phyloP scores from a whole-genome alignment of 2,797 vertebrate species.

The Pangasius mekongensis region DNA sequence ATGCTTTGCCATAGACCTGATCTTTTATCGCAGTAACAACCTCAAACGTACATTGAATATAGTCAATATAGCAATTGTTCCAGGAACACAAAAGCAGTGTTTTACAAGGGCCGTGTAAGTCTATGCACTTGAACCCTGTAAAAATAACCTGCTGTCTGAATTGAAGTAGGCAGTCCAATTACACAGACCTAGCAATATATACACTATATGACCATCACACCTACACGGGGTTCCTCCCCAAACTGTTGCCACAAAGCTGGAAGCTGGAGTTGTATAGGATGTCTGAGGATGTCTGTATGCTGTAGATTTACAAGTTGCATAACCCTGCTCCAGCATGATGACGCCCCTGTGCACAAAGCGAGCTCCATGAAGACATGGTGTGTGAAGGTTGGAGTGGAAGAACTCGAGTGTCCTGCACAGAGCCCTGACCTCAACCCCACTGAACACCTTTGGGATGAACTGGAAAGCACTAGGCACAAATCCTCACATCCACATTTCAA shows the following conservation, averaged over 20 bases:
- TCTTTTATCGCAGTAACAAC: not conserved
- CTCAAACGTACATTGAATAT: not conserved
- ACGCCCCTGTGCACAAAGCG: too few species aligned
- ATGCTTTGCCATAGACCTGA: not conserved
- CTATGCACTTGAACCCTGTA: not conserved
- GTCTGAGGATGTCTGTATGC: not conserved
- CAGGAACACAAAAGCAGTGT: too few species aligned
- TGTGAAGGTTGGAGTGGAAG: too few species aligned
- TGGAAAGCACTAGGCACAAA: not conserved
- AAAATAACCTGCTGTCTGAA: not conserved
- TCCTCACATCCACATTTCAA: not conserved
- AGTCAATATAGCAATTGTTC: not conserved
- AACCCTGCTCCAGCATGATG: not conserved
- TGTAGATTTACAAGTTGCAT: not conserved
- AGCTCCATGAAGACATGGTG: too few species aligned
- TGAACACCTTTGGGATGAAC: not conserved
- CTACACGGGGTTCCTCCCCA: not conserved
- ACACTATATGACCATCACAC: not conserved
- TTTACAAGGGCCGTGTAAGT: not conserved
- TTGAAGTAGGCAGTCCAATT: not conserved
- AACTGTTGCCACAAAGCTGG: not conserved
- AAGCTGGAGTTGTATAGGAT: not conserved
- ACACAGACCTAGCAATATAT: not conserved
- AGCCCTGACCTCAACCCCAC: too few species aligned
- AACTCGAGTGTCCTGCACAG: too few species aligned